Evolutionary conservation across 2,113 vertebrate species (phyloP).

Genomic region (Notarius quadriscutis): DNA sequence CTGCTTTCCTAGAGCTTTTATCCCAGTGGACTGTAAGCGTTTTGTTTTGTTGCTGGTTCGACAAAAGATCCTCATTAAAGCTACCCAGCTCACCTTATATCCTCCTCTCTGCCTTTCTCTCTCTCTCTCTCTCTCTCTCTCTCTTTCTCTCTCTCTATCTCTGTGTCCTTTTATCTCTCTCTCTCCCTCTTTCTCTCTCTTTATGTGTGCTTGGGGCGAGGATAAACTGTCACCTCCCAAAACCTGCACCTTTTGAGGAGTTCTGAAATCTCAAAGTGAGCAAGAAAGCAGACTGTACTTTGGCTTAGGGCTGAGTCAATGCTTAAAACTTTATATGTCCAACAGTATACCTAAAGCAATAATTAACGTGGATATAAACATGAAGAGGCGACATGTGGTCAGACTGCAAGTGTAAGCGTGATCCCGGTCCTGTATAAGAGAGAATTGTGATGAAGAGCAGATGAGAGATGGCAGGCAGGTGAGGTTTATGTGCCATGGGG

Average conservation of each 20-base stretch:
- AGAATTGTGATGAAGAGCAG: slow-evolving; percentile 40
- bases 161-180: background rate
- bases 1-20: slow-evolving; percentile 42
- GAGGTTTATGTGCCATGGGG: slow-evolving; percentile 15
- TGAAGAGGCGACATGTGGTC: background rate
- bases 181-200: slow-evolving; percentile 32
- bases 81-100: slow-evolving; percentile 20
- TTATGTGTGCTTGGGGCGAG: slow-evolving; percentile 35
- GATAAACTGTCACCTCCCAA: slow-evolving; percentile 30
- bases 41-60: slow-evolving; percentile 51
- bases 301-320: background rate
- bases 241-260: slow-evolving; percentile 6
- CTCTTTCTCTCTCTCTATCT: slow-evolving; percentile 38
- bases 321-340: background rate
- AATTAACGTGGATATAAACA: slow-evolving; percentile 24
- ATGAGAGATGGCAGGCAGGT: slow-evolving; percentile 42
- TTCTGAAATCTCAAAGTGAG: slow-evolving; percentile 10
- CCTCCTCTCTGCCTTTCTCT: slow-evolving; percentile 1
- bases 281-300: background rate
- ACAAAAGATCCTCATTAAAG: slow-evolving; percentile 53
- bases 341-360: background rate
- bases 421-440: background rate
- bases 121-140: slow-evolving; percentile 11
- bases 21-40: slow-evolving; percentile 46
- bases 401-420: background rate